phyloP scores from a whole-genome alignment of 2,888 invertebrate genomes.

The Drosophila neonasuta region DNA sequence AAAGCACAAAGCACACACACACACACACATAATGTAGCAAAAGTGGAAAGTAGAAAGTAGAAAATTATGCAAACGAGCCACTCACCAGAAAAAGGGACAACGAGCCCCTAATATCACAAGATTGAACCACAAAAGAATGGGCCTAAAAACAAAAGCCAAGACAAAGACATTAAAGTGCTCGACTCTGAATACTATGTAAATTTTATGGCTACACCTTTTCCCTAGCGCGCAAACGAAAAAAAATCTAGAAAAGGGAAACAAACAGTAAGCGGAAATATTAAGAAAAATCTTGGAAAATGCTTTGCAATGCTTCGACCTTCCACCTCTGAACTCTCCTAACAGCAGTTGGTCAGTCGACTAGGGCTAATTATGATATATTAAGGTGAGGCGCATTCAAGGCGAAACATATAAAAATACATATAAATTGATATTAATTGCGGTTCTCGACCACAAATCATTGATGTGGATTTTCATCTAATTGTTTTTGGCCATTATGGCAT shows the following conservation, averaged over 20 bases:
- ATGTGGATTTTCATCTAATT: constrained; percentile 54
- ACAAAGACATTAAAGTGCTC: constrained; percentile 57
- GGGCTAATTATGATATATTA: constrained; percentile 72
- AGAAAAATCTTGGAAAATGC: constrained; percentile 17
- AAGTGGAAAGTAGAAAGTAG: constrained; percentile 39
- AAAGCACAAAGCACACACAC: neutral
- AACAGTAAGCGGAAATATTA: neutral
- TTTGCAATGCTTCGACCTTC: constrained; percentile 6
- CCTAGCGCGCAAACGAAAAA: neutral
- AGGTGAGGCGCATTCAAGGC: constrained; percentile 44
- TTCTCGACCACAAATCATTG: constrained; percentile 48
- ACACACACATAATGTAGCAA: constrained; percentile 2
- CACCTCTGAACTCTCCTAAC: neutral
- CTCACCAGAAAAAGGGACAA: constrained; percentile 39
- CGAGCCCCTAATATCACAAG: constrained; percentile 31
- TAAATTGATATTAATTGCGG: constrained; percentile 74
- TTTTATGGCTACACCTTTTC: constrained; percentile 54
- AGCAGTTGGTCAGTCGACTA: constrained; percentile 16
- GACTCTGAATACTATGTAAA: constrained; percentile 63
- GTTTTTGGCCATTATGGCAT: constrained; percentile 63
- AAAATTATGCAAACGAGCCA: constrained; percentile 69
- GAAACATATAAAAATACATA: constrained; percentile 56
- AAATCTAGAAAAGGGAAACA: constrained; percentile 5
- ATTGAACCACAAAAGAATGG: constrained; percentile 46
- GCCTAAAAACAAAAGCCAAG: constrained; percentile 51